These are phyloP conservation scores for Microchirus variegatus DNA, from an alignment of 2,797 vertebrate genomes.

Conservation along the genomic window DNA sequence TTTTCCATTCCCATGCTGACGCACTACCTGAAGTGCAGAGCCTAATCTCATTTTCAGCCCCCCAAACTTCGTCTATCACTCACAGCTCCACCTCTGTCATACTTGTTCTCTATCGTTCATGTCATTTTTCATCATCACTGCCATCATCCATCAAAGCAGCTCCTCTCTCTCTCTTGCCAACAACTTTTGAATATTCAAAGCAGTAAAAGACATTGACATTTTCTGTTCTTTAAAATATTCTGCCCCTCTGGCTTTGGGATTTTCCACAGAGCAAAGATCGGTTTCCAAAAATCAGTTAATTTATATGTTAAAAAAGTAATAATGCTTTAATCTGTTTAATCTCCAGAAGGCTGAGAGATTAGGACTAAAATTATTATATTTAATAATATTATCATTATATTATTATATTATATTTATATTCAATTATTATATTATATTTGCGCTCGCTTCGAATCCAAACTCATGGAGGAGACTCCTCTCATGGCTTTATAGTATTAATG, in stretches of 20 bases:
- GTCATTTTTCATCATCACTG: conserved; percentile 63
- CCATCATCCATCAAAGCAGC: conserved; percentile 61
- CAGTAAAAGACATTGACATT: conserved; percentile 48
- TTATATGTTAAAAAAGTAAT: conserved; percentile 49
- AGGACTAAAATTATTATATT: too few relatives aligned
- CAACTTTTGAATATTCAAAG: conserved; percentile 51
- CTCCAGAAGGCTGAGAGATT: too few relatives aligned
- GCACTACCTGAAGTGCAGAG: conserved; percentile 53
- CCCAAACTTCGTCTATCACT: conserved; percentile 44
- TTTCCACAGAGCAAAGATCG: conserved; percentile 53
- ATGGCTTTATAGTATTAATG: too few relatives aligned
- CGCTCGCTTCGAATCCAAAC: too few relatives aligned
- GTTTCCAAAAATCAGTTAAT: conserved; percentile 46
- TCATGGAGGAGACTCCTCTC: too few relatives aligned
- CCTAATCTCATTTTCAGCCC: conserved; percentile 62
- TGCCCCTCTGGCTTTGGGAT: conserved; percentile 33
- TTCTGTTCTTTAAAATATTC: conserved; percentile 55
- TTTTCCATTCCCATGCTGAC: conserved; percentile 59
- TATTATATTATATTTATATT: too few relatives aligned
- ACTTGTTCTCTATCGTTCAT: conserved; percentile 47
- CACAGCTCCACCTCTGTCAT: conserved; percentile 47
- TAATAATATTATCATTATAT: too few relatives aligned
- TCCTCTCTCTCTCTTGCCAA: conserved; percentile 34
- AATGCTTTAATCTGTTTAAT: conserved; percentile 5
- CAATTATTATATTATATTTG: too few relatives aligned